phyloP scores from a whole-genome alignment of 1,140 invertebrate species.

The Caerostris extrusa region DNA sequence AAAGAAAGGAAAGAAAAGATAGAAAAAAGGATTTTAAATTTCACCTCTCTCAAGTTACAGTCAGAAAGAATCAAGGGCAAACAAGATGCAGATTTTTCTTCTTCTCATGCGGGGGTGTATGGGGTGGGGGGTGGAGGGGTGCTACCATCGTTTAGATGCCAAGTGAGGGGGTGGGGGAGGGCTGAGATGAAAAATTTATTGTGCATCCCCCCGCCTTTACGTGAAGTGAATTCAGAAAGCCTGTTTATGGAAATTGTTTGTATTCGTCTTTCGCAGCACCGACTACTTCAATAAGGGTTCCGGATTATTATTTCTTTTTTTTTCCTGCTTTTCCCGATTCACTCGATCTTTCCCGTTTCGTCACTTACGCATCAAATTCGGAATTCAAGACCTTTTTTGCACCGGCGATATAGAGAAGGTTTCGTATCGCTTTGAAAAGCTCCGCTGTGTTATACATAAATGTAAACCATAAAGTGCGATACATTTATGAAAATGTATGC shows the following conservation, averaged over 20 bases:
- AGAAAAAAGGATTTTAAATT: slow-evolving; percentile 49
- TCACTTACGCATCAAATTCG: slow-evolving; percentile 60
- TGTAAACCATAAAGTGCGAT: no score
- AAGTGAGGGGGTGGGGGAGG: slow-evolving; percentile 17
- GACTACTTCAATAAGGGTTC: slow-evolving; percentile 8
- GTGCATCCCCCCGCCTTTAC: not conserved
- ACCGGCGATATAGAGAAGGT: not conserved
- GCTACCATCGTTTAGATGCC: slow-evolving; percentile 25
- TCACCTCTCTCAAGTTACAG: slow-evolving; percentile 65
- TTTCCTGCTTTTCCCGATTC: not conserved
- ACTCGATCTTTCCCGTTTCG: slow-evolving; percentile 35
- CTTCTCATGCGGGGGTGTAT: not conserved
- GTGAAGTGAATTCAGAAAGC: slow-evolving; percentile 72
- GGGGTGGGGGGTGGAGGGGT: no score
- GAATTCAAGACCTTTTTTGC: not conserved
- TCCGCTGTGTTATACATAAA: not conserved
- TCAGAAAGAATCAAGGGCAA: slow-evolving; percentile 72
- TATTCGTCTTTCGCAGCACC: slow-evolving; percentile 37
- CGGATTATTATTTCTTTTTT: not conserved
- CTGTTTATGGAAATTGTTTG: slow-evolving; percentile 76
- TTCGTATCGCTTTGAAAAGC: not conserved
- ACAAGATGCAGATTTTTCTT: slow-evolving; percentile 72
- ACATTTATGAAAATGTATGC: no score
- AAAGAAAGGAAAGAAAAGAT: not conserved
- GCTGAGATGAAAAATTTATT: slow-evolving; percentile 63